phyloP scores from a whole-genome alignment of 2,797 vertebrate species.

The Micromesistius poutassou region DNA sequence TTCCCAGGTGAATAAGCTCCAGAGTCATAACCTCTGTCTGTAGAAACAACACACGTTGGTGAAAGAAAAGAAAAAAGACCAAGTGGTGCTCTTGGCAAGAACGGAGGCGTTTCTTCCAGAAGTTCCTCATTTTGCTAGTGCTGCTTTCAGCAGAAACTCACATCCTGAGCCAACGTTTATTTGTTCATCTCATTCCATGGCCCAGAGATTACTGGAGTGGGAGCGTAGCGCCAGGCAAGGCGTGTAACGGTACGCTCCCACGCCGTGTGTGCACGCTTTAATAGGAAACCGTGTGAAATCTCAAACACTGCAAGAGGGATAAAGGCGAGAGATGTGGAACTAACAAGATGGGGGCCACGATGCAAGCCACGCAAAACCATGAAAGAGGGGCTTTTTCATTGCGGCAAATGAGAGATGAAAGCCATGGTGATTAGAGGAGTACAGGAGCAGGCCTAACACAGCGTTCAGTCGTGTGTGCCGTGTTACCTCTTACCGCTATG shows the following conservation, averaged over 20 bases:
- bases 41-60: neutral
- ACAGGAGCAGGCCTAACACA: constrained; percentile 14
- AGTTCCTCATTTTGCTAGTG: constrained; percentile 52
- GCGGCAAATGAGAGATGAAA: constrained; percentile 36
- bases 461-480: constrained; percentile 19
- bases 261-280: constrained; percentile 33
- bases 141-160: constrained; percentile 38
- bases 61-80: neutral
- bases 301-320: constrained; percentile 47
- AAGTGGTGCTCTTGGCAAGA: neutral
- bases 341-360: constrained; percentile 52
- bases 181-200: constrained; percentile 31
- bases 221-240: constrained; percentile 32
- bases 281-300: constrained; percentile 42
- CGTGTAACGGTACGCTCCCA: constrained; percentile 19
- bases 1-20: neutral
- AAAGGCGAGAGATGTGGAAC: constrained; percentile 57
- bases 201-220: constrained; percentile 27
- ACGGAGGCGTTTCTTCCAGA: constrained; percentile 40
- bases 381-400: constrained; percentile 37
- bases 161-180: constrained; percentile 45
- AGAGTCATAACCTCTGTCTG: constrained; percentile 3
- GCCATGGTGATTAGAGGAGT: constrained; percentile 34
- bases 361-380: constrained; percentile 32
- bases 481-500: constrained; percentile 17